These are phyloP conservation scores for Acanthococcus lagerstroemiae DNA, from an alignment of 2,888 invertebrate species.

Conservation along the genomic window DNA sequence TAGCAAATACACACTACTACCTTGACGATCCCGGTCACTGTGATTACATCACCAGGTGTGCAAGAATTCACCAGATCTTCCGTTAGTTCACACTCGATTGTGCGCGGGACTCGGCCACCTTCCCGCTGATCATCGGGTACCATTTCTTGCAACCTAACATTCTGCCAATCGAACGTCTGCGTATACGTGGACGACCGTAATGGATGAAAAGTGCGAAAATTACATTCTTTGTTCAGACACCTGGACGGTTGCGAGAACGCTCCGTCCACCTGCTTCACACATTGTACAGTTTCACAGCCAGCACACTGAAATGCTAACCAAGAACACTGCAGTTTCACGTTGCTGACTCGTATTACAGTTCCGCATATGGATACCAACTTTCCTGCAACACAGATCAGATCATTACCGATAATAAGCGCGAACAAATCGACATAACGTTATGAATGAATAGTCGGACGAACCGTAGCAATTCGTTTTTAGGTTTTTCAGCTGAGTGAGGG, in stretches of 20 bases:
- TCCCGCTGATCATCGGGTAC: conserved; percentile 56
- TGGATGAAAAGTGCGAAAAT: conserved; percentile 52
- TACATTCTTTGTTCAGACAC: conserved; percentile 50
- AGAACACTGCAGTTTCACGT: conserved; percentile 59
- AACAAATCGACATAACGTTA: neutral
- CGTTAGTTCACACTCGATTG: conserved; percentile 74
- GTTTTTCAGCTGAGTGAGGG: conserved; percentile 55
- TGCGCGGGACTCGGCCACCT: conserved; percentile 62
- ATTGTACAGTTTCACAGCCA: conserved; percentile 56
- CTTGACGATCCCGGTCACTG: conserved; percentile 76
- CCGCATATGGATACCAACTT: conserved; percentile 72
- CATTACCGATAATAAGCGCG: neutral
- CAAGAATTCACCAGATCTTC: conserved; percentile 74
- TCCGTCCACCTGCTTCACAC: conserved; percentile 54
- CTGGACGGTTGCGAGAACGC: conserved; percentile 50
- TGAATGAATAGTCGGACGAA: conserved; percentile 41
- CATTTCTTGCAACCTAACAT: conserved; percentile 71
- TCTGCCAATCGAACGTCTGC: conserved; percentile 66
- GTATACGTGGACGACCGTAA: conserved; percentile 58
- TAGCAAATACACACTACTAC: conserved; percentile 41
- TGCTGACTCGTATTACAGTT: conserved; percentile 70
- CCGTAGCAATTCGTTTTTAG: conserved; percentile 65
- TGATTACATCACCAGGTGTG: conserved; percentile 78
- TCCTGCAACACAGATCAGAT: conserved; percentile 43
- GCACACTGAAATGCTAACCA: conserved; percentile 70